A percentile compares a stretch with the other conserved stretches of the same genome.
Evolutionary conservation across 2,797 vertebrate species (phyloP).

Genomic region (Lacerta agilis): DNA sequence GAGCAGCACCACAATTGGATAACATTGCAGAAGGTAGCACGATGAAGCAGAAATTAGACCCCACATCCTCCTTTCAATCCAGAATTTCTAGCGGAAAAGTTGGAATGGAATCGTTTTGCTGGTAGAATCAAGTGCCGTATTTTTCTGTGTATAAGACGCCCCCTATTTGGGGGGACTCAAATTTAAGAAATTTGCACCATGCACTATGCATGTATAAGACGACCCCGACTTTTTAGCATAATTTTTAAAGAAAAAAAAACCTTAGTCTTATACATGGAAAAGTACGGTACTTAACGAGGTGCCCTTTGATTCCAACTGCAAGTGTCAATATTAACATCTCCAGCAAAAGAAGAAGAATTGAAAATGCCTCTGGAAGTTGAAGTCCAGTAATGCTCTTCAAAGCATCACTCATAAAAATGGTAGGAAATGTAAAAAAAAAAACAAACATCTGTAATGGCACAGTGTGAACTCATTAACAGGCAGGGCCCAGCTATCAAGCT

Average conservation of each 20-base stretch:
- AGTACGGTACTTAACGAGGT: not conserved
- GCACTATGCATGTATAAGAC: too few species aligned
- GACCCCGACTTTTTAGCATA: too few species aligned
- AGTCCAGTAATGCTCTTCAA: constrained; percentile 5
- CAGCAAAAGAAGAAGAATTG: not conserved
- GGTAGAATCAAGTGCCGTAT: not conserved
- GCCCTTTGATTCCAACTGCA: constrained; percentile 34
- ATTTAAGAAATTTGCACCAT: too few species aligned
- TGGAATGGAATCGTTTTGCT: not conserved
- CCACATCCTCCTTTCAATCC: not conserved
- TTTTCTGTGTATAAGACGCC: too few species aligned
- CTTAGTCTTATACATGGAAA: too few species aligned
- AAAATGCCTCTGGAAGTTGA: constrained; percentile 10
- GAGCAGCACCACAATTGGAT: not conserved
- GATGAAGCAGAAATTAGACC: not conserved
- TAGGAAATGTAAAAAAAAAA: not conserved
- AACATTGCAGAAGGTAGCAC: not conserved
- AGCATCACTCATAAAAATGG: not conserved
- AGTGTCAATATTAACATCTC: not conserved
- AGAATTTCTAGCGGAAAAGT: not conserved
- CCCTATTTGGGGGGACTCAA: too few species aligned
- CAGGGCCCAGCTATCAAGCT: not conserved
- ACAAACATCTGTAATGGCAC: constrained; percentile 16
- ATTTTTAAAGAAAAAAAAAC: too few species aligned
- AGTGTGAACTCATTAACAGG: constrained; percentile 12